Percentiles rank a stretch among this genome's conserved stretches.
These are phyloP conservation scores for Piprites chloris DNA, from an alignment of 2,113 vertebrate genomes.

Conservation along the genomic window DNA sequence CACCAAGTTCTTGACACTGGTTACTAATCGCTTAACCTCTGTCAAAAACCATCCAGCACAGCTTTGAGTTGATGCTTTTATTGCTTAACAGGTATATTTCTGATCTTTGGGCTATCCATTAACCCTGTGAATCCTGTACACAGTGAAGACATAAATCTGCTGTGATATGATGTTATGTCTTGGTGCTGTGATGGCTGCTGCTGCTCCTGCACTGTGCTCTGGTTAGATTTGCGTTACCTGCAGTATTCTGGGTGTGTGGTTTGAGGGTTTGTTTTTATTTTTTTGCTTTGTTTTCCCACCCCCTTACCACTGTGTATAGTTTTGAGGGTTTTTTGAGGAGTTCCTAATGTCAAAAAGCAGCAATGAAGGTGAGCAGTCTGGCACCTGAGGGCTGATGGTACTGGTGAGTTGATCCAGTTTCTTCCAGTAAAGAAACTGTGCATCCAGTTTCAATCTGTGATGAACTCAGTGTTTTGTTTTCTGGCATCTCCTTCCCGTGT, in stretches of 20 bases:
- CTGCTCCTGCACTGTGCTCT: fast-evolving
- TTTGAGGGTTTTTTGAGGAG: background rate
- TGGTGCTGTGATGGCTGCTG: background rate
- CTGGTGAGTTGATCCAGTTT: background rate
- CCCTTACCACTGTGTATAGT: background rate
- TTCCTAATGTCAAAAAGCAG: background rate
- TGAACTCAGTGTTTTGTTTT: background rate
- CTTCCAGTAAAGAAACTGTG: background rate
- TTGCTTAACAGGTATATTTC: constrained; percentile 68
- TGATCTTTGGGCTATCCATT: constrained; percentile 44
- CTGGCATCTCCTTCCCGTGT: background rate
- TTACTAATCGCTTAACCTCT: constrained; percentile 45
- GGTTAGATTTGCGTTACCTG: background rate
- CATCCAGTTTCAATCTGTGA: background rate
- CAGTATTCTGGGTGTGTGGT: background rate
- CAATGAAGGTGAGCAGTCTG: background rate
- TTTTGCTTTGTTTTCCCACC: background rate
- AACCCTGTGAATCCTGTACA: constrained; percentile 42
- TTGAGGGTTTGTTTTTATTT: background rate
- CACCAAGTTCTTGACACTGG: constrained; percentile 11
- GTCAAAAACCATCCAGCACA: constrained; percentile 37
- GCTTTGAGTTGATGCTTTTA: constrained; percentile 59
- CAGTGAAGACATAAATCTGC: background rate
- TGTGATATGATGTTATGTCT: background rate
- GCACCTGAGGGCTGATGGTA: background rate